Evolutionary conservation across 2,797 vertebrate species (phyloP), one percentile per base, ranked within the genome.

Genomic region (Spondyliosoma cantharus): DNA sequence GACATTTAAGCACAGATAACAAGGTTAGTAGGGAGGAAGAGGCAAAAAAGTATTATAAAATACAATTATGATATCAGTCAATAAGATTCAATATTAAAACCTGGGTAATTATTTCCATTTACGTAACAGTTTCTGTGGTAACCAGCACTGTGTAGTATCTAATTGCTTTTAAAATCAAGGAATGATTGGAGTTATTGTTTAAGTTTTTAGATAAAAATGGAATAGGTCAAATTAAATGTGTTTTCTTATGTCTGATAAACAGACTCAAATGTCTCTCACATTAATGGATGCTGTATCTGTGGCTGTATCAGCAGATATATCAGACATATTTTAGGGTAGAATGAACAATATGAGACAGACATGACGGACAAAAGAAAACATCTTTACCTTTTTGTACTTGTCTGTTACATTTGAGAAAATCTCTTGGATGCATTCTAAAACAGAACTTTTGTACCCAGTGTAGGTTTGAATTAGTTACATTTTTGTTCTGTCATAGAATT

Each of bases 71-170:
- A 42, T 48, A 27, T 32, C 9, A 29, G 15, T 5, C 52, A 46
- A 60, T 2, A 42, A 46, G 5, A 45, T 24, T 20, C 5, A 14
- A 67, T 45, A 71, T 64, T 9, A 73, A 63, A 71, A 16, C 17
- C 19, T 5, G 1, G 37, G 37, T 45, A 67, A 75, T 74, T 57
- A 50, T 19, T 43, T 75, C n/a, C 32, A 58, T 48, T 67, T 59
- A 16, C 24, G 54, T 17, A 53, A 56, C 22, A 11, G 42, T 29
- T 59, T 57, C 4, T 68, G 29, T 79, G 13, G 20, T 42, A 7
- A 27, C 14, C 27, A 57, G 24, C 53, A 11, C 8, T 2, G 20
- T 74, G 16, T 42, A 56, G 9, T 19, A 14, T 19, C 46, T 8
- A 24, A 48, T 54, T 48, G 50, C 13, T 66, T 37, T 29, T 22